These are phyloP conservation scores for Scrobipalpa atriplicella DNA, from an alignment of 2,888 invertebrate species.

Conservation along the genomic window DNA sequence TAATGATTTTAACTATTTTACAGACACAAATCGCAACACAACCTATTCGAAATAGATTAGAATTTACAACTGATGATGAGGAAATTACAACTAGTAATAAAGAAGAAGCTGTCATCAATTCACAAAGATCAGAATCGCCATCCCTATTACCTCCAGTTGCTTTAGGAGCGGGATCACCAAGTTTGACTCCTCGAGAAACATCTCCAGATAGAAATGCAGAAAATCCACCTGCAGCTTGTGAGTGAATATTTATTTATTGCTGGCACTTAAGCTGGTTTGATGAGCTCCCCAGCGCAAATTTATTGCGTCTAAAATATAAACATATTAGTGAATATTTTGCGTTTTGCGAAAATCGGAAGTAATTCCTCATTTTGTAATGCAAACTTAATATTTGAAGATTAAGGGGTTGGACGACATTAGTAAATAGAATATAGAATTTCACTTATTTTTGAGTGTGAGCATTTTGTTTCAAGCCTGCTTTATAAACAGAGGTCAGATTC, in stretches of 20 bases:
- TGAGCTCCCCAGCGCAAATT: too few relatives aligned
- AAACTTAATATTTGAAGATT: too few relatives aligned
- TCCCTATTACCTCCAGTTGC: slow-evolving; percentile 15
- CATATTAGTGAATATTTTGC: too few relatives aligned
- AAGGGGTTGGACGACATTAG: too few relatives aligned
- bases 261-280: too few relatives aligned
- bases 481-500: too few relatives aligned
- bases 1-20: background rate
- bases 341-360: too few relatives aligned
- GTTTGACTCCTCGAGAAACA: slow-evolving; percentile 15
- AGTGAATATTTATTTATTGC: background rate
- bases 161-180: slow-evolving; percentile 13
- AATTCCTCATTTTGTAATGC: too few relatives aligned
- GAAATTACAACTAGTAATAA: background rate
- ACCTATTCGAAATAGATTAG: background rate
- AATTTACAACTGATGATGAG: background rate
- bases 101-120: background rate
- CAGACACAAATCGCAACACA: slow-evolving; percentile 3
- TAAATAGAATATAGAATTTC: too few relatives aligned
- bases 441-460: too few relatives aligned
- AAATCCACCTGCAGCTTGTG: background rate
- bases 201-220: background rate
- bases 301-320: too few relatives aligned
- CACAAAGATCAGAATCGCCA: slow-evolving; percentile 15
- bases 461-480: too few relatives aligned